phyloP scores from a whole-genome alignment of 2,113 vertebrate species.

The Xenus cinereus region DNA sequence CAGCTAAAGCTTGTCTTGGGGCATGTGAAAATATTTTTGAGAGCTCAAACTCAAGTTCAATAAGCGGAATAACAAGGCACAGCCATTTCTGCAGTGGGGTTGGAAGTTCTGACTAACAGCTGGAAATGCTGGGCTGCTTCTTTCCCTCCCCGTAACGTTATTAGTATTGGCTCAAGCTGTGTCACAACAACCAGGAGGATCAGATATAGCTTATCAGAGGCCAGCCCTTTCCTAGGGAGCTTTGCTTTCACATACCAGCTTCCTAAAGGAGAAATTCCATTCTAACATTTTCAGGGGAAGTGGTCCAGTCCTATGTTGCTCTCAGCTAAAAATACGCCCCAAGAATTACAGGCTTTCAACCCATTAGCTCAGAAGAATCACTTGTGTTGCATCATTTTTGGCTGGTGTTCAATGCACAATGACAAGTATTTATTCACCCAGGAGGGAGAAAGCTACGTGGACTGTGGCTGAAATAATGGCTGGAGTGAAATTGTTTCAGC shows the following conservation, averaged over 20 bases:
- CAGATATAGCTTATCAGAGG: background rate
- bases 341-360: background rate
- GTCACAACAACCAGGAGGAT: background rate
- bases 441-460: background rate
- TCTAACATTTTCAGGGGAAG: background rate
- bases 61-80: background rate
- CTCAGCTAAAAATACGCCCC: background rate
- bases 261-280: background rate
- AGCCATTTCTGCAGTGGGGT: background rate
- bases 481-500: background rate
- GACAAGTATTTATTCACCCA: background rate
- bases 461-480: background rate
- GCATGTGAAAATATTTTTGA: background rate
- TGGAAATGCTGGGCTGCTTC: background rate
- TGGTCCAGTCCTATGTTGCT: background rate
- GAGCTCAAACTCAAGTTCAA: background rate
- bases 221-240: background rate
- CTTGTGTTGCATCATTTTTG: background rate
- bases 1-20: background rate
- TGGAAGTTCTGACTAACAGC: background rate
- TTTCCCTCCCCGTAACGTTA: accelerated
- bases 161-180: background rate
- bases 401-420: background rate
- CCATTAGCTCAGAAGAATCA: background rate
- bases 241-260: background rate